These are phyloP conservation scores for Parnassius orleans DNA, from an alignment of 2,888 invertebrate species.

Conservation along the genomic window DNA sequence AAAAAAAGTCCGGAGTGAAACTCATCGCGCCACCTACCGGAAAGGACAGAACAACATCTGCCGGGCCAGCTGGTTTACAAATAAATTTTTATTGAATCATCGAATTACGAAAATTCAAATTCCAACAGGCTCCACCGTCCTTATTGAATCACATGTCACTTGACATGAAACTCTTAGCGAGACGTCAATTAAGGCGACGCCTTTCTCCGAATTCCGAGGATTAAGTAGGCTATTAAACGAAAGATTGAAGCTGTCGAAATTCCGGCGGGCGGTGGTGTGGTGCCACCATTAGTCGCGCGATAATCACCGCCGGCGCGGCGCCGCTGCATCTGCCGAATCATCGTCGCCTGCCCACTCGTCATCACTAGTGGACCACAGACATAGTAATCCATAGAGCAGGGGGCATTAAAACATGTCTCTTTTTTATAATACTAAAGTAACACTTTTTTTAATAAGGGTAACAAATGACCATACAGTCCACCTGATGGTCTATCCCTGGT, in stretches of 20 bases:
- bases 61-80: too few species aligned
- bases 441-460: too few species aligned
- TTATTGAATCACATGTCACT: slow-evolving; percentile 1
- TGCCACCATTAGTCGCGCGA: slow-evolving; percentile 22
- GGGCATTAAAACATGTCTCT: not conserved
- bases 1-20: too few species aligned
- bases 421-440: too few species aligned
- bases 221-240: slow-evolving; percentile 27
- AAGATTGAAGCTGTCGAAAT: slow-evolving; percentile 25
- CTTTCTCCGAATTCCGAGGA: slow-evolving; percentile 21
- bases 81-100: not conserved
- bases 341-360: slow-evolving; percentile 37
- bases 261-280: slow-evolving; percentile 44
- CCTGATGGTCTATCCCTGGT: too few species aligned
- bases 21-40: too few species aligned
- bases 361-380: not conserved
- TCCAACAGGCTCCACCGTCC: too few species aligned
- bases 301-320: slow-evolving; percentile 44
- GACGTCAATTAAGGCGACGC: slow-evolving; percentile 23
- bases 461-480: too few species aligned
- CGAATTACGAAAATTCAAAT: not conserved
- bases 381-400: not conserved
- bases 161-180: not conserved
- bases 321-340: slow-evolving; percentile 57
- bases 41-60: too few species aligned